Evolutionary conservation across 2,113 vertebrate genomes (phyloP).

Genomic region (Gobiocypris rarus): DNA sequence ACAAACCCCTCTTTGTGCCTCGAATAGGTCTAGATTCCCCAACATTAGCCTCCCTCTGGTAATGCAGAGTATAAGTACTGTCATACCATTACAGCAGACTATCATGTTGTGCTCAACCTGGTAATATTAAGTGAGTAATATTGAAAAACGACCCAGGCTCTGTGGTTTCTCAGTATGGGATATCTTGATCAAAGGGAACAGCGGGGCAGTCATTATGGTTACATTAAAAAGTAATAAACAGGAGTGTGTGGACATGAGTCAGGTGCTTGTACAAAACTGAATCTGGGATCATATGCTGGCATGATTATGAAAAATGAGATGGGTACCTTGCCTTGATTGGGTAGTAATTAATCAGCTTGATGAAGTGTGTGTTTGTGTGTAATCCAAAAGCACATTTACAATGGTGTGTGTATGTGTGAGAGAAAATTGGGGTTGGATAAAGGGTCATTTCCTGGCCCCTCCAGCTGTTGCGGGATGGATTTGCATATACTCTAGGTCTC

Average conservation of each 20-base stretch:
- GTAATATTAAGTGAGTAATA: conserved; percentile 34
- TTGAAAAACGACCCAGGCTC: conserved; percentile 37
- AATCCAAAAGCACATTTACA: neutral
- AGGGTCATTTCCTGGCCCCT: neutral
- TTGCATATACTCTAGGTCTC: neutral
- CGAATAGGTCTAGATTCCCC: neutral
- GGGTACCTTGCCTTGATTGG: neutral
- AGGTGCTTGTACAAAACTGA: conserved; percentile 32
- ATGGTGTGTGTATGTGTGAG: neutral
- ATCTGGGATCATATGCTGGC: conserved; percentile 30
- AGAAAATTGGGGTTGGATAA: conserved; percentile 6
- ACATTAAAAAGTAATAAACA: conserved; percentile 62
- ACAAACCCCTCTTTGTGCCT: neutral
- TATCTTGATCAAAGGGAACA: conserved; percentile 48
- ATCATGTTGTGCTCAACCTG: conserved; percentile 22
- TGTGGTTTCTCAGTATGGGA: neutral
- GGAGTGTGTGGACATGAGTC: conserved; percentile 25
- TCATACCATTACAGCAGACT: conserved; percentile 8
- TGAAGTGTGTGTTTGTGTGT: neutral
- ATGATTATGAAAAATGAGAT: conserved; percentile 51
- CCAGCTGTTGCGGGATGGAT: neutral
- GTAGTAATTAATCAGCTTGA: conserved; percentile 40
- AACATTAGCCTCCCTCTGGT: conserved; percentile 12
- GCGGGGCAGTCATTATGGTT: conserved; percentile 45
- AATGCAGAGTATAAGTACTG: conserved; percentile 31